Evolutionary conservation across 2,797 vertebrate genomes (phyloP).

Genomic region (Sebastes dallii): DNA sequence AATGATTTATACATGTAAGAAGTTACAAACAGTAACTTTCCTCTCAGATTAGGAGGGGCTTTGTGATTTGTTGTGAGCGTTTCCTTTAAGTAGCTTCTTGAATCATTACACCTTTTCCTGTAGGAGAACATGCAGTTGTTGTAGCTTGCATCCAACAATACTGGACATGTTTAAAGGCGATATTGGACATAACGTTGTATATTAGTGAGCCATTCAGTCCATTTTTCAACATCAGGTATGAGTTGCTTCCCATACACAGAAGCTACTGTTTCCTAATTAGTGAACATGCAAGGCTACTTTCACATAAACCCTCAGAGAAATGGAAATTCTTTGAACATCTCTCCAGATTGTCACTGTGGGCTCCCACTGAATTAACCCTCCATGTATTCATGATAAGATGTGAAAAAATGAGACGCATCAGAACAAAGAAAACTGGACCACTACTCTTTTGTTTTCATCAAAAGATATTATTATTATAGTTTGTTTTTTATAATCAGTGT

Average conservation of each 20-base stretch:
- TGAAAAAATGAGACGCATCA: not conserved
- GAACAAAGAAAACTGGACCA: slow-evolving; percentile 9
- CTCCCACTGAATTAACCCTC: slow-evolving; percentile 34
- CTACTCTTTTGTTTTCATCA: not conserved
- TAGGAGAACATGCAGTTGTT: not conserved
- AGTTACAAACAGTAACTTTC: not conserved
- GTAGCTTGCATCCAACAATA: not conserved
- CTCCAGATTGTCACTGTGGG: slow-evolving; percentile 36
- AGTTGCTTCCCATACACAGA: not conserved
- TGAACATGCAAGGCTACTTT: slow-evolving; percentile 22
- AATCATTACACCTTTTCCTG: not conserved
- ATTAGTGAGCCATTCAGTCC: slow-evolving; percentile 4
- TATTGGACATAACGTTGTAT: not conserved
- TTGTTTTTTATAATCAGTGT: not conserved
- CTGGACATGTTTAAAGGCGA: not conserved
- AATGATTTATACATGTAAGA: too few relatives aligned
- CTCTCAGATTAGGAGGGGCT: not conserved
- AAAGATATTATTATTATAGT: not conserved
- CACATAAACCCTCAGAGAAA: slow-evolving; percentile 43
- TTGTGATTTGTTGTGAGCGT: not conserved
- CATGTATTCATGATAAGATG: slow-evolving; percentile 29
- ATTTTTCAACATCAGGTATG: not conserved
- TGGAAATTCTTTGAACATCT: slow-evolving; percentile 55
- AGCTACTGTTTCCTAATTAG: slow-evolving; percentile 46
- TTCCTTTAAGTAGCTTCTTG: not conserved